These are phyloP conservation scores for Tinea semifulvella DNA, from an alignment of 2,888 invertebrate genomes.

Conservation along the genomic window DNA sequence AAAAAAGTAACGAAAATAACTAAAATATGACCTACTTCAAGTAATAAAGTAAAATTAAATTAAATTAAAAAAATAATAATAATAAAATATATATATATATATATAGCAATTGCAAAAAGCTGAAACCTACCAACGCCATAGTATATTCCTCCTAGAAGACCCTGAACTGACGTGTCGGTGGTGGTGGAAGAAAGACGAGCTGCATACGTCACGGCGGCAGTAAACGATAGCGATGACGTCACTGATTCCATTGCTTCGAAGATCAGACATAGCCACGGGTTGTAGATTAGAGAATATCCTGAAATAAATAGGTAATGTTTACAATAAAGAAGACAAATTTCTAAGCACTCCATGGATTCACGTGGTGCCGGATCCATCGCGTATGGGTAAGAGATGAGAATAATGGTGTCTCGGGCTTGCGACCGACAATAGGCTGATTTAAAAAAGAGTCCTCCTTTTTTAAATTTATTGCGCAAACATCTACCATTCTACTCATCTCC, in stretches of 20 bases:
- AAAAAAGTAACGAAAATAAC: too few species aligned
- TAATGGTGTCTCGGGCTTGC: too few species aligned
- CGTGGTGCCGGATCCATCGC: too few species aligned
- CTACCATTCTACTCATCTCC: too few species aligned
- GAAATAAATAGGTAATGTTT: slow-evolving; percentile 16
- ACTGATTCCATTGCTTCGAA: slow-evolving; percentile 83
- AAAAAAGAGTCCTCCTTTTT: too few species aligned
- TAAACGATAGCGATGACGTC: slow-evolving; percentile 78
- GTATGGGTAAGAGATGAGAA: too few species aligned
- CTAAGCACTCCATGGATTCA: too few species aligned
- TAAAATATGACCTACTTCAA: too few species aligned
- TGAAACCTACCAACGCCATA: slow-evolving; percentile 75
- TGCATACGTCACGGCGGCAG: slow-evolving; percentile 81
- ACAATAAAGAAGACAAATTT: background rate
- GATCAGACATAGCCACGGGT: slow-evolving; percentile 78
- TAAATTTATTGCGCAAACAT: too few species aligned
- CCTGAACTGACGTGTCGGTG: slow-evolving; percentile 80
- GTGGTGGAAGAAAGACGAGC: slow-evolving; percentile 76
- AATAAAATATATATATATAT: background rate
- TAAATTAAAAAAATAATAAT: background rate
- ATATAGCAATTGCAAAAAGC: background rate
- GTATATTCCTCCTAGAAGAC: slow-evolving; percentile 80
- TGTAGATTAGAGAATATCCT: slow-evolving; percentile 80
- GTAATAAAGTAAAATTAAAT: too few species aligned
- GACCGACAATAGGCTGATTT: too few species aligned